Evolutionary conservation across 1,140 invertebrate genomes (phyloP), one percentile per base, ranked within the genome.

Genomic region (Gonioctena quinquepunctata): DNA sequence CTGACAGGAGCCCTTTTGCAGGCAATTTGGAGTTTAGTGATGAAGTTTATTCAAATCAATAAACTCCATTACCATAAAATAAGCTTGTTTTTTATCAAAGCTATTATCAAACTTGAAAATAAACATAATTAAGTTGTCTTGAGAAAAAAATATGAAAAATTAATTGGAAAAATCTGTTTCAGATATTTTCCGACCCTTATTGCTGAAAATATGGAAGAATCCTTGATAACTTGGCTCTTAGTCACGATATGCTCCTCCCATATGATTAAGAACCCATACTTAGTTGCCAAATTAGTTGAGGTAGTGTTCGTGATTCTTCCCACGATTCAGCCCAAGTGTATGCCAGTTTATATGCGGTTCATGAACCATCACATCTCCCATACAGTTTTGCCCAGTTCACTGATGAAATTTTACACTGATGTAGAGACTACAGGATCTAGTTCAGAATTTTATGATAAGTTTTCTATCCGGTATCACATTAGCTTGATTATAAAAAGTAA

Each of bases 391-490:
- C 93, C 96, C 0, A 92, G 95, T 61, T 91, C 93, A 16, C 86
- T 99, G 0, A 98, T 99, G 95, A 96, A 96, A 84, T 99, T 99
- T 84, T 99, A 99, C 83, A 96, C 96, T 76, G 96, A 99, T 80
- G 96, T 99, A 33, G 98, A 99, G 85, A 95, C 95, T 2, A 99
- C 96, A 8, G 97, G 97, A 19, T 94, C 97, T 60, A 96, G 93
- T 82, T 96, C 94, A 48, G 97, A 99, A 84, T 99, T 99, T 85
- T 99, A 99, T 81, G 97, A 99, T 84, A 99, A 99, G 86, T 99
- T 99, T 83, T 96, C 96, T 8, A 99, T 99, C 79, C 90, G 96
- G 71, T 98, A 98, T 86, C 95, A 98, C 80, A 98, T 99, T 79
- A 98, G 96, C 84, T 90, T 98, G 77, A 96, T 99, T 78, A 89